phyloP scores from a whole-genome alignment of 2,888 invertebrate species.

The Drosophila villosipedis region DNA sequence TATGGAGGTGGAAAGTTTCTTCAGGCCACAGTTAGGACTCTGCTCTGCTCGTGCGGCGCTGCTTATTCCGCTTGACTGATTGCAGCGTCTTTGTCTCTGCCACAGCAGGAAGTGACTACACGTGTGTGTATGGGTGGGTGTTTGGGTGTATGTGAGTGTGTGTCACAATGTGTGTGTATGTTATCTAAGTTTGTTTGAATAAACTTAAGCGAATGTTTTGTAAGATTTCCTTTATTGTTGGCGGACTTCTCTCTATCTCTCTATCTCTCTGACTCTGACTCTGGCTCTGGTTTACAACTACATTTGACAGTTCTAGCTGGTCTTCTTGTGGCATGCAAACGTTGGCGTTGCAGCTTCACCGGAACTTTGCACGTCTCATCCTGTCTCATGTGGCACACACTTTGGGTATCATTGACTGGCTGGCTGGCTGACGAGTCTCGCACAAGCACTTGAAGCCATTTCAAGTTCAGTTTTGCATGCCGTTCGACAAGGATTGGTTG shows the following conservation, averaged over 20 bases:
- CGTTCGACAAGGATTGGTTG: constrained; percentile 47
- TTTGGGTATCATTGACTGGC: constrained; percentile 57
- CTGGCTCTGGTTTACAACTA: constrained; percentile 59
- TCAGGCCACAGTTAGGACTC: constrained; percentile 34
- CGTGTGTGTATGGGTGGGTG: constrained; percentile 10
- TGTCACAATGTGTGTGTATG: constrained; percentile 40
- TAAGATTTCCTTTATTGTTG: constrained; percentile 79
- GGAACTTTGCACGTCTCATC: constrained; percentile 11
- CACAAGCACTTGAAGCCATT: constrained; percentile 42
- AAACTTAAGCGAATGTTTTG: constrained; percentile 82
- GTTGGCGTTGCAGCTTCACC: constrained; percentile 45
- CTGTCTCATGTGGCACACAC: constrained; percentile 35
- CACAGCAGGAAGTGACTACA: constrained; percentile 29
- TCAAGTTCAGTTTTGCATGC: constrained; percentile 72
- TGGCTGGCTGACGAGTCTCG: constrained; percentile 38
- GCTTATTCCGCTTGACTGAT: constrained; percentile 81
- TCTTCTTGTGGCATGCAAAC: constrained; percentile 32
- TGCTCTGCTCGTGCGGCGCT: constrained; percentile 71
- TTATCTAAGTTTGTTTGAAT: constrained; percentile 83
- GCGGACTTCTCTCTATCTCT: not conserved
- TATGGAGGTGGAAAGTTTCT: constrained; percentile 50
- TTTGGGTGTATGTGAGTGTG: constrained; percentile 21
- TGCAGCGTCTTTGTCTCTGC: constrained; percentile 77
- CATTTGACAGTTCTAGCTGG: constrained; percentile 35
- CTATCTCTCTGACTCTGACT: too few relatives aligned